Conservation (phyloP, 2,797 vertebrate genomes). For the Hippopotamyrus pictus region DNA sequence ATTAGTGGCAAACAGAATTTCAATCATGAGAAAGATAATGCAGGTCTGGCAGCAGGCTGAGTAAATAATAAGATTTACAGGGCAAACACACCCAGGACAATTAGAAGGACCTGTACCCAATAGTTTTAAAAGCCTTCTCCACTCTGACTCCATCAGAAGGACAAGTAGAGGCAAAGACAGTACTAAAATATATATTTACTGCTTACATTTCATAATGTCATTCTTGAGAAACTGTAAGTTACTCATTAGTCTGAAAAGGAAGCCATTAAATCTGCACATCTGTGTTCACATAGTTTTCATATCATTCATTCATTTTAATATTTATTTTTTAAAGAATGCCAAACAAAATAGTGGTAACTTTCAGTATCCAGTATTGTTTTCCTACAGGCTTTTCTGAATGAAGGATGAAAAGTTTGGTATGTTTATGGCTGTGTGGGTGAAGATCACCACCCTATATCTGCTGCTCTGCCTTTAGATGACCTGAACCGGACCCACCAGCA, state of each 20-base stretch:
- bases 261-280: not conserved
- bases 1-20: conserved; percentile 71
- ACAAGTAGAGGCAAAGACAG: conserved; percentile 50
- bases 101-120: conserved; percentile 65
- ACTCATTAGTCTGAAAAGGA: not conserved
- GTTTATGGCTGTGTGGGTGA: not conserved
- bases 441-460: not conserved
- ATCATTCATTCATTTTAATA: not conserved
- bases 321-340: not conserved
- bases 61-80: conserved; percentile 71
- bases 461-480: conserved; percentile 71
- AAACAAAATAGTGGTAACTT: not conserved
- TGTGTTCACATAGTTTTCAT: not conserved
- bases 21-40: conserved; percentile 65
- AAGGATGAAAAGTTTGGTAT: not conserved
- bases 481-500: conserved; percentile 92
- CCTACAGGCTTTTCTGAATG: not conserved
- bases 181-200: conserved; percentile 76
- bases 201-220: conserved; percentile 54
- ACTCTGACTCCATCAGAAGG: conserved; percentile 60
- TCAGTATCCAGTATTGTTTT: not conserved
- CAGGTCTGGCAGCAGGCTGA: conserved; percentile 60
- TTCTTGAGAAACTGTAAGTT: conserved; percentile 57
- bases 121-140: conserved; percentile 75
- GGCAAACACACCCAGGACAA: conserved; percentile 61